Conservation (phyloP, 2,888 invertebrate genomes). For the Gastrophysa polygoni region DNA sequence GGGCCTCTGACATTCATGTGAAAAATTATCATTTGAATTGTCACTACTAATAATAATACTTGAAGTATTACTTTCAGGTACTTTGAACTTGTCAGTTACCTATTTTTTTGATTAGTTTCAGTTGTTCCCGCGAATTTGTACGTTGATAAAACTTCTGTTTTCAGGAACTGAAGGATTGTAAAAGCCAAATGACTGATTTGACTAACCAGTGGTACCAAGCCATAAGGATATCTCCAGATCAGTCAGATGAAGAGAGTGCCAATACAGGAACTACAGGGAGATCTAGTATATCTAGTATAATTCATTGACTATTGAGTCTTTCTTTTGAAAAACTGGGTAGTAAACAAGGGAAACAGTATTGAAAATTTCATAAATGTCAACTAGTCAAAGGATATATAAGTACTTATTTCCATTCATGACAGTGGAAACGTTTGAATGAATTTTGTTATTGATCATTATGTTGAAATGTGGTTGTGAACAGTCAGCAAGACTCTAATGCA, state of each 20-base stretch:
- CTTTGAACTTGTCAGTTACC: not conserved
- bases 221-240: slow-evolving; percentile 85
- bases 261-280: slow-evolving; percentile 53
- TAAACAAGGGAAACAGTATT: slow-evolving; percentile 25
- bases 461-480: slow-evolving; percentile 1
- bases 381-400: slow-evolving; percentile 22
- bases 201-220: slow-evolving; percentile 98
- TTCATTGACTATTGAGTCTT: slow-evolving; percentile 51
- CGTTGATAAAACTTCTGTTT: slow-evolving; percentile 11
- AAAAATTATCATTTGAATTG: too few species aligned
- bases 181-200: slow-evolving; percentile 94
- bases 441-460: slow-evolving; percentile 2
- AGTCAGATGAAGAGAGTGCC: slow-evolving; percentile 76
- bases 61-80: not conserved
- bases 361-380: slow-evolving; percentile 17
- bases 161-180: slow-evolving; percentile 93
- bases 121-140: not conserved
- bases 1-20: too few species aligned
- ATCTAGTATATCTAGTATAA: slow-evolving; percentile 58
- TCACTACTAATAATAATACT: too few species aligned
- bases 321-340: slow-evolving; percentile 6
- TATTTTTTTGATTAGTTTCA: not conserved
- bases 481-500: not conserved
- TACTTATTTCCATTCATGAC: slow-evolving; percentile 4
- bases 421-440: not conserved